Evolutionary conservation across 2,113 vertebrate genomes (phyloP).

Genomic region (Microcebus ravelobensis): DNA sequence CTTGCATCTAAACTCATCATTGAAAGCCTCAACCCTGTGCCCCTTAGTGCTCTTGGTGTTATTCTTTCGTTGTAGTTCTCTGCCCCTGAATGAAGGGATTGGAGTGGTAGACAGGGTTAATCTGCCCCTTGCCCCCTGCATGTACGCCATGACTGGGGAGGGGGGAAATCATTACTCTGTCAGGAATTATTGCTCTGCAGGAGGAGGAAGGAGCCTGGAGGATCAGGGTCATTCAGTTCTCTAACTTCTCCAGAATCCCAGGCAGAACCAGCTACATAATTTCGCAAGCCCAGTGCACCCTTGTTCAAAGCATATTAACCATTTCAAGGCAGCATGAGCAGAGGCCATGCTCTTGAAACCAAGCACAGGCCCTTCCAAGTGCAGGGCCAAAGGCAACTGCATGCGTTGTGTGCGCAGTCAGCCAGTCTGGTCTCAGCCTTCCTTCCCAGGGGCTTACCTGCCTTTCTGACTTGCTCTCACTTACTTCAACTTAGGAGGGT

Average conservation of each 20-base stretch:
- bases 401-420: fast-evolving
- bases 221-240: background rate
- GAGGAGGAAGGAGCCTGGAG: background rate
- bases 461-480: background rate
- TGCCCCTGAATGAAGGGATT: background rate
- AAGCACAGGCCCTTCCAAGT: background rate
- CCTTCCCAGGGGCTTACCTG: background rate
- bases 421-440: background rate
- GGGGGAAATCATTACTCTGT: background rate
- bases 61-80: background rate
- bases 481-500: background rate
- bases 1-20: background rate
- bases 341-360: background rate
- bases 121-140: background rate
- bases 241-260: background rate
- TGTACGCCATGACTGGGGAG: background rate
- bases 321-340: background rate
- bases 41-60: background rate
- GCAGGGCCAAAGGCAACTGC: fast-evolving
- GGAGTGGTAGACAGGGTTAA: background rate
- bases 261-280: background rate
- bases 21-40: background rate
- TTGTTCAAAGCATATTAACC: background rate
- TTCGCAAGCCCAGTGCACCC: background rate
- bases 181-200: background rate